Conservation (phyloP, 2,113 vertebrate species). For the Chaenogobius annularis region DNA sequence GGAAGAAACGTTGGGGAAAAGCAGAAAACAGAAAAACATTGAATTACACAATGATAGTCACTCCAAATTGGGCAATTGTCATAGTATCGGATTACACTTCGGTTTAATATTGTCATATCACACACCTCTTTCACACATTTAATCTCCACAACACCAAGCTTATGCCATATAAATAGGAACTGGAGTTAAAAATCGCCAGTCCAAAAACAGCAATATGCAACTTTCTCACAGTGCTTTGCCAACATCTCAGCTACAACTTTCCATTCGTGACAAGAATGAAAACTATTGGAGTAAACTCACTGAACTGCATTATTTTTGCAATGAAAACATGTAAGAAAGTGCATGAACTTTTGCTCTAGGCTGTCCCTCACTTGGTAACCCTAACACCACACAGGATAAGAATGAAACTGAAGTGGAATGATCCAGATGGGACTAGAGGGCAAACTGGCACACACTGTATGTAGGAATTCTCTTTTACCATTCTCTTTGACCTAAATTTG, state of each 20-base stretch:
- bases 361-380: slow-evolving; percentile 10
- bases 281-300: slow-evolving; percentile 15
- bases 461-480: slow-evolving; percentile 15
- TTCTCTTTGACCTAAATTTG: slow-evolving; percentile 44
- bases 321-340: slow-evolving; percentile 40
- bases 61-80: no score
- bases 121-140: neutral
- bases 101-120: neutral
- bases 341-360: slow-evolving; percentile 28
- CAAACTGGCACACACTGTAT: slow-evolving; percentile 30
- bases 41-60: no score
- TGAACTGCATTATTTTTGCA: slow-evolving; percentile 40
- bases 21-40: no score
- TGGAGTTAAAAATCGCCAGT: slow-evolving; percentile 1
- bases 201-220: slow-evolving; percentile 34
- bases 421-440: slow-evolving; percentile 39
- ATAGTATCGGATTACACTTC: no score
- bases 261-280: slow-evolving; percentile 32
- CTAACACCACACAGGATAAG: slow-evolving; percentile 20
- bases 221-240: slow-evolving; percentile 19
- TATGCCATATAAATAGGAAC: neutral
- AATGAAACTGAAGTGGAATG: slow-evolving; percentile 37
- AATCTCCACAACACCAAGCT: slow-evolving; percentile 14
- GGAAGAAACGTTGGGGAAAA: no score
- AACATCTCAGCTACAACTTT: slow-evolving; percentile 34